phyloP scores from a whole-genome alignment of 2,797 vertebrate species.

The Pangasius krempfi region DNA sequence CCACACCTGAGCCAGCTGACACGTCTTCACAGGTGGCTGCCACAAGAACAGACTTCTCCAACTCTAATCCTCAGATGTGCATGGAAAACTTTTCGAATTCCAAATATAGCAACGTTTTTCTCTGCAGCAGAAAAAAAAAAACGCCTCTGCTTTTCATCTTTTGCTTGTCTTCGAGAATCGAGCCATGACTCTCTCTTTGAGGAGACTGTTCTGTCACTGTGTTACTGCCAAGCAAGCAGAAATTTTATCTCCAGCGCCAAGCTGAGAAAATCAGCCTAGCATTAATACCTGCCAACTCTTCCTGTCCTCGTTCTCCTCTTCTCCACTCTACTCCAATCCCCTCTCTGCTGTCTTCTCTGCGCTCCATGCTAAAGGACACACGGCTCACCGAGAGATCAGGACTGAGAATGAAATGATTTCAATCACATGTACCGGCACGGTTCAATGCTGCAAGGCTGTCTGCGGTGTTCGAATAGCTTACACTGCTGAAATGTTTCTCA shows the following conservation, averaged over 20 bases:
- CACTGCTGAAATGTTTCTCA: slow-evolving; percentile 1
- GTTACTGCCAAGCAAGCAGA: slow-evolving; percentile 48
- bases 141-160: slow-evolving; percentile 7
- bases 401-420: slow-evolving; percentile 39
- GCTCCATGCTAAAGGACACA: slow-evolving; percentile 19
- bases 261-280: slow-evolving; percentile 46
- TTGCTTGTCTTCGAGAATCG: slow-evolving; percentile 35
- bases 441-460: slow-evolving; percentile 31
- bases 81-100: slow-evolving; percentile 35
- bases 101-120: slow-evolving; percentile 21
- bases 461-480: slow-evolving; percentile 19
- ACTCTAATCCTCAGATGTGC: slow-evolving; percentile 16
- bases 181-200: slow-evolving; percentile 29
- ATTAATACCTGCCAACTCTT: slow-evolving; percentile 34
- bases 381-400: slow-evolving; percentile 21
- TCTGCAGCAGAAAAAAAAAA: neutral
- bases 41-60: slow-evolving; percentile 22
- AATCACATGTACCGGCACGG: slow-evolving; percentile 37
- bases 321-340: slow-evolving; percentile 13
- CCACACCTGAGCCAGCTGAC: slow-evolving; percentile 45
- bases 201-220: slow-evolving; percentile 28
- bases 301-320: neutral
- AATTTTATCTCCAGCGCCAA: slow-evolving; percentile 39
- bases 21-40: slow-evolving; percentile 48
- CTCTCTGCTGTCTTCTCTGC: neutral